A percentile compares a stretch with the other conserved stretches of the same genome.
These are phyloP conservation scores for Austrofundulus limnaeus DNA, from an alignment of 2,113 vertebrate genomes.

Conservation along the genomic window DNA sequence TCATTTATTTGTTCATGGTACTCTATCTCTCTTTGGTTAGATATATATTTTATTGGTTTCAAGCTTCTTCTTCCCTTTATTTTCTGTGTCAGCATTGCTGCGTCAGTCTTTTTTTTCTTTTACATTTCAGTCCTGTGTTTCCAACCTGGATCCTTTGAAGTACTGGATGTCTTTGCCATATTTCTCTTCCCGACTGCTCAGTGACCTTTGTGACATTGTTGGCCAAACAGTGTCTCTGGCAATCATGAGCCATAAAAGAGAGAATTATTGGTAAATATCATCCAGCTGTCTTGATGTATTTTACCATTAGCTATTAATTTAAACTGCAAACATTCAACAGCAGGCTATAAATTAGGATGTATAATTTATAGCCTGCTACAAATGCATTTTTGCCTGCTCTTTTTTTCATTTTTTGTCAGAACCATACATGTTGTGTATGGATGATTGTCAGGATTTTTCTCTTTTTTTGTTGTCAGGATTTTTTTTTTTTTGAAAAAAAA, in stretches of 20 bases:
- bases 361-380: no score
- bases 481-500: no score
- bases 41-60: constrained; percentile 76
- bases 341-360: constrained; percentile 16
- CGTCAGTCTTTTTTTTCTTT: constrained; percentile 64
- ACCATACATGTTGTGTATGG: not conserved
- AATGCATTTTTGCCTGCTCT: not conserved
- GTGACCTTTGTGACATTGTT: constrained; percentile 91
- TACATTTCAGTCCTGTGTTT: constrained; percentile 61
- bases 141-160: constrained; percentile 76
- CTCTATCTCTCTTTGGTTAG: constrained; percentile 46
- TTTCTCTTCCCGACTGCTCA: constrained; percentile 56
- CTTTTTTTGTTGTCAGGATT: no score
- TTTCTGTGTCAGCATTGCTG: constrained; percentile 52
- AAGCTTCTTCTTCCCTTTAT: constrained; percentile 60
- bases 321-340: constrained; percentile 47
- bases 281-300: constrained; percentile 43
- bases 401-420: not conserved
- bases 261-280: constrained; percentile 44
- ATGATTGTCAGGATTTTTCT: no score
- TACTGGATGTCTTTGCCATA: constrained; percentile 77
- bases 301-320: constrained; percentile 18
- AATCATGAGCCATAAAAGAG: constrained; percentile 73
- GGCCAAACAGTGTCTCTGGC: constrained; percentile 82
- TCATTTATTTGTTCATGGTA: constrained; percentile 54